Evolutionary conservation across 2,113 vertebrate species (phyloP).

Genomic region (Sebastes schlegelii): DNA sequence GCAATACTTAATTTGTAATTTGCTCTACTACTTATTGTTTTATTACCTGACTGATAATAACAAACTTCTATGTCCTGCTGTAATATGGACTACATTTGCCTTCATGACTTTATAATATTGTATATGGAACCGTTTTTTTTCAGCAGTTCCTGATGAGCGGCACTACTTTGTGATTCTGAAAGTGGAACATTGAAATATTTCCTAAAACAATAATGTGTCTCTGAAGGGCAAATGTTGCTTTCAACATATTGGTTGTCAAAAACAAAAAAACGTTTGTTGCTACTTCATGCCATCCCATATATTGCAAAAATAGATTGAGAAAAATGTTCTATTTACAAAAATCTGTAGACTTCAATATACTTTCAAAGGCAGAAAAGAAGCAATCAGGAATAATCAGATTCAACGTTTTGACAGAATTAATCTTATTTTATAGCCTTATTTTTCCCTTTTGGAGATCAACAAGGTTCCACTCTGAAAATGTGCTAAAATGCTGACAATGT

Average conservation of each 20-base stretch:
- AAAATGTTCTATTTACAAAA: conserved; percentile 18
- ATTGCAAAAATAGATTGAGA: background rate
- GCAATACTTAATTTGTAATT: background rate
- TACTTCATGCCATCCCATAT: background rate
- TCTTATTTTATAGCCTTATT: background rate
- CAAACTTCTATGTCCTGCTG: background rate
- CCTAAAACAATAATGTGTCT: conserved; percentile 12
- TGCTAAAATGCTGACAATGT: background rate
- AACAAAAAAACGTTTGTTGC: background rate
- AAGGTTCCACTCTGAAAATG: background rate
- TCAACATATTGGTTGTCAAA: background rate
- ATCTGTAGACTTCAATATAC: background rate
- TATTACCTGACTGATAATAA: background rate
- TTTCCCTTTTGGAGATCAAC: too few relatives aligned
- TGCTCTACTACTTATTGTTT: background rate
- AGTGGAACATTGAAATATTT: conserved; percentile 31
- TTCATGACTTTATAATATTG: background rate
- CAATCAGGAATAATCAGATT: conserved; percentile 6
- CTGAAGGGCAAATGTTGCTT: background rate
- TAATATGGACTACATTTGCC: background rate
- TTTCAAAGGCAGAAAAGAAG: conserved; percentile 31
- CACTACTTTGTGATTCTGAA: background rate
- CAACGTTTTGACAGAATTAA: background rate
- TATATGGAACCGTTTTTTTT: conserved; percentile 8
- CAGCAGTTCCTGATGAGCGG: background rate